Evolutionary conservation across 2,888 invertebrate species (phyloP), one percentile per base, ranked within the genome.

Genomic region (Dasysyrphus albostriatus): DNA sequence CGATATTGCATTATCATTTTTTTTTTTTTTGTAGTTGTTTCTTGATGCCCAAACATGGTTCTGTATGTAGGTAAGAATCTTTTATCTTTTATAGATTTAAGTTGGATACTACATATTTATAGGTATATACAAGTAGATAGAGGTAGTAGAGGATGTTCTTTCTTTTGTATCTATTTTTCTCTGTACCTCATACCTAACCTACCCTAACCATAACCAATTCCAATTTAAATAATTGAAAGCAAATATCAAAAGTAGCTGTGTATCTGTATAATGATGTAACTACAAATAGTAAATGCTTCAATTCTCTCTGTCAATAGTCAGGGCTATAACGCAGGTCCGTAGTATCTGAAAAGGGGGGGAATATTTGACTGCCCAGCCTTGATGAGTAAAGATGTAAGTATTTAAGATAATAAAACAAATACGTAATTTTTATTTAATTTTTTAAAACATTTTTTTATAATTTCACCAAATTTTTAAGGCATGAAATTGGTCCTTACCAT

Each of bases 201-300:
- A 51, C 5, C 24, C 6, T 12, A 24, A 12, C 24, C 6, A 29
- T 32, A 14, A 19, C 54, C 54, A 14, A 10, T 69, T 69, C n/a
- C 39, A 54, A 69, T 69, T 54, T 69, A 69, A 69, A 69, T 69
- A 69, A 69, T 69, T 69, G 69, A 69, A 69, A 69, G 24, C 69
- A 69, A 61, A 69, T 54, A 69, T 69, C 69, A 69, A 67, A 67
- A 42, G 54, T 54, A 69, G 39, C 54, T 39, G 51, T 67, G 54
- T 54, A n/a, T 39, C 24, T 54, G 54, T 69, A 69, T 67, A 67
- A 44, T 65, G 67, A 69, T n/a, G 39, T 69, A 39, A 54, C 9
- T 14, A 5, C 14, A 69, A 39, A 69, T 54, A 54, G 51, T 54
- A 69, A 69, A 69, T 69, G 39, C 14, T 54, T 29, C 24, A 29